phyloP scores from a whole-genome alignment of 2,888 invertebrate species.

The Pediacus dermestoides region DNA sequence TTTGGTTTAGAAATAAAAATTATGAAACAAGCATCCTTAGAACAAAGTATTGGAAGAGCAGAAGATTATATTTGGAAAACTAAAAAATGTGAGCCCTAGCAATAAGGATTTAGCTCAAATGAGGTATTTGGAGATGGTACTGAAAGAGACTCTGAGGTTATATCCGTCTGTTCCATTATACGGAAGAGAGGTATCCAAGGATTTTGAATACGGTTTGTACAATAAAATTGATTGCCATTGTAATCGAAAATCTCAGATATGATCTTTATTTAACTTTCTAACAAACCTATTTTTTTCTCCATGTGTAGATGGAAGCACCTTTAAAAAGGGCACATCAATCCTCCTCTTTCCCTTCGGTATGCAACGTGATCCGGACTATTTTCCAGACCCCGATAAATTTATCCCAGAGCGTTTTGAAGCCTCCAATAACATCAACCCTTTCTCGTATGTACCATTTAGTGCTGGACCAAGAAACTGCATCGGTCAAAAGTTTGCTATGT shows the following conservation, averaged over 20 bases:
- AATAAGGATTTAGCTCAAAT: conserved; percentile 40
- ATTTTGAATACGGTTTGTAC: conserved; percentile 17
- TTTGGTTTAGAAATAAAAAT: conserved; percentile 3
- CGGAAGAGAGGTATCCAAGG: conserved; percentile 21
- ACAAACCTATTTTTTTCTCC: no score
- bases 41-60: conserved; percentile 10
- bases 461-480: conserved; percentile 12
- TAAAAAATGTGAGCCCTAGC: conserved; percentile 12
- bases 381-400: conserved; percentile 20
- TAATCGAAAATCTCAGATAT: no score
- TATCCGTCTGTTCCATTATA: conserved; percentile 54
- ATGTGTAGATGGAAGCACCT: conserved; percentile 42
- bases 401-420: conserved; percentile 18
- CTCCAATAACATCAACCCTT: conserved; percentile 26
- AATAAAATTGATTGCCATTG: no score
- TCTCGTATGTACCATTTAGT: conserved; percentile 14
- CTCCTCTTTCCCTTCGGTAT: background rate
- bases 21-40: conserved; percentile 1
- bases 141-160: conserved; percentile 40
- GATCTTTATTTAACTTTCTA: no score
- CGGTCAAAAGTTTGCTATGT: conserved; percentile 51
- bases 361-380: conserved; percentile 19
- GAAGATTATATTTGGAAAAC: conserved; percentile 18
- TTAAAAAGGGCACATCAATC: background rate
- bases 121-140: conserved; percentile 51